Evolutionary conservation across 2,888 invertebrate species (phyloP), one percentile per base, ranked within the genome.

Genomic region (Plebejus melissa): DNA sequence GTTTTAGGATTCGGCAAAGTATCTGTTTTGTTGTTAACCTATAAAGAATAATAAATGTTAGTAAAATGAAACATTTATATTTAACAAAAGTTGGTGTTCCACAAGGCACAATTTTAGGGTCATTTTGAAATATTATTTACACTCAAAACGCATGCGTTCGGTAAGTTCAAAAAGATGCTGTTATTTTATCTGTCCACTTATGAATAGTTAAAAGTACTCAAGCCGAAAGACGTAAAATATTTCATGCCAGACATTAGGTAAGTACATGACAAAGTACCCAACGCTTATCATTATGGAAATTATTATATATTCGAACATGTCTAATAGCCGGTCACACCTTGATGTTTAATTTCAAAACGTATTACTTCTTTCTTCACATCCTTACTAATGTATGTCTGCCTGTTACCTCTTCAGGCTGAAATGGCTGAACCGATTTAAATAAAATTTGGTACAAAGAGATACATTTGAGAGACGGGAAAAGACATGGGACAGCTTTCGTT

Each of bases 1-100:
- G 92, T 88, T 79, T 90, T 91, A 75, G 79, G 80, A 80, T 82
- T 87, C 79, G 86, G 88, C 83, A 89, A 90, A 79, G 80, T 81
- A 80, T 83, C 80, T 79, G 80, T 81, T 80, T 83, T 80, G 81
- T 87, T 86, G 83, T 84, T 87, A 75, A 81, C 84, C 90, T 72
- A 32, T 5, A 72, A 70, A n/a, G n/a, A 70, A 70, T 41, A 22
- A 71, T 13, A 28, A 71, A 28, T 28, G 5, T 50, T 22, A 22
- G 22, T 22, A 22, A 22, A 22, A 22, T n/a, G 58, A 58, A 22
- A 58, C 4, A 6, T 4, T 57, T 16, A 4, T 5, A 28, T 60
- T 60, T 65, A 60, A 28, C 60, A 28, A 65, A 65, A 65, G 28
- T 60, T 28, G 28, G 11, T 28, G 60, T 65, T 13, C 16, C 16